A percentile compares a stretch with the other conserved stretches of the same genome.
Evolutionary conservation across 92 coral and sea anemone genomes (phyloP).

Genomic region (Chrysogorgia sp.): DNA sequence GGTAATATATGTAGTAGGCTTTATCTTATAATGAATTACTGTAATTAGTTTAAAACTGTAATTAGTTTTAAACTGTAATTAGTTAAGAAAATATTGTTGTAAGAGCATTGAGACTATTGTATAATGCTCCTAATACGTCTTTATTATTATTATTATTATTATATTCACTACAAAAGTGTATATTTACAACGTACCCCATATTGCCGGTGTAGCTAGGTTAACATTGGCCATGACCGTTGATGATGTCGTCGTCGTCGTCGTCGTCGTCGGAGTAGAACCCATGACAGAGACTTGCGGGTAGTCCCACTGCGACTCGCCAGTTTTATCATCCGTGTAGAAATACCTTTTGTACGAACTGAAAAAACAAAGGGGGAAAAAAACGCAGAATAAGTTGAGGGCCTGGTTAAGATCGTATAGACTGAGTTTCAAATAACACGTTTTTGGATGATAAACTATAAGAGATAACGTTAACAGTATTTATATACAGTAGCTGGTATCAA

Average conservation of each 20-base stretch:
- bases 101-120: no score
- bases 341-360: constrained; percentile 88
- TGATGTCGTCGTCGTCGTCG: constrained; percentile 32
- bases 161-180: no score
- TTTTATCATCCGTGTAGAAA: constrained; percentile 78
- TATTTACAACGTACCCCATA: constrained; percentile 39
- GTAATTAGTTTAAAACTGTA: background rate
- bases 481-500: no score
- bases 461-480: background rate
- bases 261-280: constrained; percentile 28
- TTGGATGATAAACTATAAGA: constrained; percentile 15
- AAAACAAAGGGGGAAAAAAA: constrained; percentile 51
- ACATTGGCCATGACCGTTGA: no score
- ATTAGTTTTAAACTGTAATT: background rate
- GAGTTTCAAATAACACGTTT: background rate
- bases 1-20: no score
- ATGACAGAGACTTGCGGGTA: constrained; percentile 61
- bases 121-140: no score
- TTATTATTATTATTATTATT: no score
- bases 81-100: no score
- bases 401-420: no score
- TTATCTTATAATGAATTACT: no score
- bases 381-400: background rate
- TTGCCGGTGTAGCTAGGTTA: constrained; percentile 6
- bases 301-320: constrained; percentile 92